Percentiles rank a stretch among this genome's conserved stretches.
phyloP scores from a whole-genome alignment of 2,797 vertebrate genomes.

The Sphenopsis melanotis region DNA sequence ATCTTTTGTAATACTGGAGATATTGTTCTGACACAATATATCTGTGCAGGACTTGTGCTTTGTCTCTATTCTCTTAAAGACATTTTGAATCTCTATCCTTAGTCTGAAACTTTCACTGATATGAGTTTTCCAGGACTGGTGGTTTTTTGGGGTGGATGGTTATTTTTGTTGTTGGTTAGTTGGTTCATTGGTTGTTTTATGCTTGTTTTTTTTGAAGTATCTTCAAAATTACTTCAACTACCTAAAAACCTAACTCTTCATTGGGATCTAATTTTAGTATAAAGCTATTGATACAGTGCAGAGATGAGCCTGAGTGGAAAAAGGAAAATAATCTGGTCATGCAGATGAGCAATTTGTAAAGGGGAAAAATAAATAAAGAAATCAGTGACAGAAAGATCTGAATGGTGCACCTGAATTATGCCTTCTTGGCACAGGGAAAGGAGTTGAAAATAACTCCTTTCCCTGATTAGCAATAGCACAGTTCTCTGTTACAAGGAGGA shows the following conservation, averaged over 20 bases:
- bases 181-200: background rate
- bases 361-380: background rate
- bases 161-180: background rate
- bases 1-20: background rate
- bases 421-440: background rate
- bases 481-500: background rate
- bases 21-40: background rate
- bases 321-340: background rate
- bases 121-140: background rate
- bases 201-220: background rate
- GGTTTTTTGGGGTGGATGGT: rapidly evolving
- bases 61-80: background rate
- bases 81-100: background rate
- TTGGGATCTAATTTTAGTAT: background rate
- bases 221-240: background rate
- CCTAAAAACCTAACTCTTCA: background rate
- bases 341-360: background rate
- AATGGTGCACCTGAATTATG: background rate
- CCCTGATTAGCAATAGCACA: background rate
- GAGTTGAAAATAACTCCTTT: background rate
- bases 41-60: background rate
- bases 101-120: background rate
- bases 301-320: background rate
- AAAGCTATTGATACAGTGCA: background rate
- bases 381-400: background rate